phyloP scores from a whole-genome alignment of 2,113 vertebrate genomes.

The human region GRCh38 chr2:149103001-149103500 shows the following conservation, averaged over 20 bases:
- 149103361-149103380: slow-evolving; percentile 70
- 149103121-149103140: neutral
- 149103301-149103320: slow-evolving; percentile 75
- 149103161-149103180: neutral
- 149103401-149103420: slow-evolving; percentile 65
- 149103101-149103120: neutral
- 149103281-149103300: slow-evolving; percentile 66
- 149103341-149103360: slow-evolving; percentile 78
- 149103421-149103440: slow-evolving; percentile 56
- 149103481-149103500: slow-evolving; percentile 37
- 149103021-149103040: rapidly evolving
- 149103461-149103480: slow-evolving; percentile 26
- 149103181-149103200: neutral
- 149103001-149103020: neutral
- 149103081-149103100: neutral
- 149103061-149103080: neutral
- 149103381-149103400: slow-evolving; percentile 66
- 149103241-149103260: slow-evolving; percentile 35
- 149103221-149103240: slow-evolving; percentile 39
- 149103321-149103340: slow-evolving; percentile 73
- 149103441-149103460: slow-evolving; percentile 33
- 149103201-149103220: neutral
- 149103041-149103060: neutral
- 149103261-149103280: slow-evolving; percentile 55
- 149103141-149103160: neutral